Conservation (phyloP, 2,797 vertebrate species). For the Parotocinclus haroldoi region DNA sequence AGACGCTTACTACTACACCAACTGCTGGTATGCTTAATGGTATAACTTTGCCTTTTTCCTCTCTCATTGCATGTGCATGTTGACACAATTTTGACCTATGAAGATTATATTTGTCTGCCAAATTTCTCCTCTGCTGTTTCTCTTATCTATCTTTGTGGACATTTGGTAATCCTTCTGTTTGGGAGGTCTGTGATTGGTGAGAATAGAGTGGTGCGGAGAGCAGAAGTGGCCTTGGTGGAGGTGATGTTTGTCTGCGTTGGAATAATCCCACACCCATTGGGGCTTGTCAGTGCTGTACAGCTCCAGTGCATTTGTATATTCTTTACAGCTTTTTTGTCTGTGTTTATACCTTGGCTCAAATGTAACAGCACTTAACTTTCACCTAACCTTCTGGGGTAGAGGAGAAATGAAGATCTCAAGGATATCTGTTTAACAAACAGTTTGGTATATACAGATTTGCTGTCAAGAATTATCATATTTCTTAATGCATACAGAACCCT, state of each 20-base stretch:
- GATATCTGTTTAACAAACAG: conserved; percentile 63
- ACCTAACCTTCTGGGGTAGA: conserved; percentile 20
- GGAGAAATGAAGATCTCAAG: conserved; percentile 41
- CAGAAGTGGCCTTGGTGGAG: conserved; percentile 33
- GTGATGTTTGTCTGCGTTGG: conserved; percentile 52
- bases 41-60: background rate
- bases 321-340: conserved; percentile 55
- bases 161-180: conserved; percentile 38
- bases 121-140: conserved; percentile 41
- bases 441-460: conserved; percentile 48
- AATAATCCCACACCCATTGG: conserved; percentile 39
- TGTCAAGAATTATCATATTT: conserved; percentile 60
- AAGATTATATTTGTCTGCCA: conserved; percentile 44
- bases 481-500: conserved; percentile 53
- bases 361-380: conserved; percentile 20
- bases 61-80: conserved; percentile 21
- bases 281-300: conserved; percentile 4
- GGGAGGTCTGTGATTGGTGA: conserved; percentile 52
- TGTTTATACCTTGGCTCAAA: conserved; percentile 49
- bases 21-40: too few species aligned
- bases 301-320: conserved; percentile 50
- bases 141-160: conserved; percentile 55
- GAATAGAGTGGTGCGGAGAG: conserved; percentile 20
- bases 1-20: too few species aligned
- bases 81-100: conserved; percentile 39